phyloP scores from a whole-genome alignment of 2,888 invertebrate genomes.

The Cactoblastis cactorum region DNA sequence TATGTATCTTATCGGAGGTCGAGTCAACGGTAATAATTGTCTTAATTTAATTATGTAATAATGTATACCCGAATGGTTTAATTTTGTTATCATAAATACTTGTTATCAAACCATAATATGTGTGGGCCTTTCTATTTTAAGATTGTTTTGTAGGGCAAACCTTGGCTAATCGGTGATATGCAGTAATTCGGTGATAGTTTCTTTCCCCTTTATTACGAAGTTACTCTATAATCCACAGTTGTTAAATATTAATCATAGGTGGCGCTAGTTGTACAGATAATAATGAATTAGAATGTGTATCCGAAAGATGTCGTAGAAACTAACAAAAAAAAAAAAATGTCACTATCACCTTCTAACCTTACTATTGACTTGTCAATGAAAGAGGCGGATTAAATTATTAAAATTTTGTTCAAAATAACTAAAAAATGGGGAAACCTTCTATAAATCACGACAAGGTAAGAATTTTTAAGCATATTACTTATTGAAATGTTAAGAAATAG shows the following conservation, averaged over 20 bases:
- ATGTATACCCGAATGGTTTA: constrained; percentile 31
- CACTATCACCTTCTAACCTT: too few species aligned
- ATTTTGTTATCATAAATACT: constrained; percentile 20
- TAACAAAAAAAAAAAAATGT: too few species aligned
- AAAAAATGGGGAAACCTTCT: too few species aligned
- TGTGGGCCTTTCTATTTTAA: not conserved
- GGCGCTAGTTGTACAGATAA: constrained; percentile 1
- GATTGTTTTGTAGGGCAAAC: not conserved
- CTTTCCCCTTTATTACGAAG: constrained; percentile 1
- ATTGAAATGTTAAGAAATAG: too few species aligned
- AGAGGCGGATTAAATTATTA: too few species aligned
- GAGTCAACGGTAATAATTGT: constrained; percentile 35
- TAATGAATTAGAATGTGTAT: constrained; percentile 2
- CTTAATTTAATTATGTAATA: constrained; percentile 41
- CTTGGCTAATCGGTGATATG: not conserved
- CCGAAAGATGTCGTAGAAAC: not conserved
- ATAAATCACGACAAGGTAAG: too few species aligned
- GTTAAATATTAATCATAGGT: not conserved
- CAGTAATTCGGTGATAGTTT: not conserved
- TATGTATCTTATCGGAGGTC: constrained; percentile 51
- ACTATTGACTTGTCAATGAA: too few species aligned
- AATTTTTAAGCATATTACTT: too few species aligned
- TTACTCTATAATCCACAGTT: not conserved
- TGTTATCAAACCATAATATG: not conserved
- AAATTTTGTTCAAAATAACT: too few species aligned